phyloP scores from a whole-genome alignment of 1,140 invertebrate species.

The Proales similis region DNA sequence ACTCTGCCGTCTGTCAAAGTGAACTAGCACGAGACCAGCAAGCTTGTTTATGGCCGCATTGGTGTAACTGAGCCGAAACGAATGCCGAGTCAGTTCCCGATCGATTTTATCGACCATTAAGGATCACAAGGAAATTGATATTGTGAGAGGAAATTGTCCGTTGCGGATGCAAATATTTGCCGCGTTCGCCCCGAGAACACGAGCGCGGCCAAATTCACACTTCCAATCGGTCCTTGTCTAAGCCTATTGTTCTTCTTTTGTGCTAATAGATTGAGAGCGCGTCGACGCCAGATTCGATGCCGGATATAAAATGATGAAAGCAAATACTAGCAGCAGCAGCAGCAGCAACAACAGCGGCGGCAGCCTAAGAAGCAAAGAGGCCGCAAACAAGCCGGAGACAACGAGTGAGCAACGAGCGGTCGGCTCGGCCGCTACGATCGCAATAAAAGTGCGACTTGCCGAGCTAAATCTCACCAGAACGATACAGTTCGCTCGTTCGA shows the following conservation, averaged over 20 bases:
- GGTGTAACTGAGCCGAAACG: no score
- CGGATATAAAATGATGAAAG: neutral
- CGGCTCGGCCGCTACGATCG: constrained; percentile 58
- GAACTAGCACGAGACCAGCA: no score
- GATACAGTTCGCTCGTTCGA: constrained; percentile 91
- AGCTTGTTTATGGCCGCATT: no score
- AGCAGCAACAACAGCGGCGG: neutral
- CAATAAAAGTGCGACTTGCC: constrained; percentile 84
- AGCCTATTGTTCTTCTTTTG: neutral
- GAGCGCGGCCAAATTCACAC: no score
- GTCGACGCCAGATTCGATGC: neutral
- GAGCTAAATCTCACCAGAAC: constrained; percentile 89
- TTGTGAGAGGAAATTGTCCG: neutral
- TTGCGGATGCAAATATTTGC: neutral
- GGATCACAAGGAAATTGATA: no score
- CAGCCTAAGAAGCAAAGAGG: no score
- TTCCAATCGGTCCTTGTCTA: neutral
- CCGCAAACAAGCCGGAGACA: no score
- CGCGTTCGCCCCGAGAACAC: neutral
- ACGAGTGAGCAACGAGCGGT: no score
- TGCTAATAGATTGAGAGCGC: neutral
- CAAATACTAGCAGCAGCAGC: neutral
- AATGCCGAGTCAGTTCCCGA: no score
- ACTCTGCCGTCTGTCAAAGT: no score
- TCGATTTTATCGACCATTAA: no score